Evolutionary conservation across 2,113 vertebrate species (phyloP).

Genomic region (Meriones unguiculatus): DNA sequence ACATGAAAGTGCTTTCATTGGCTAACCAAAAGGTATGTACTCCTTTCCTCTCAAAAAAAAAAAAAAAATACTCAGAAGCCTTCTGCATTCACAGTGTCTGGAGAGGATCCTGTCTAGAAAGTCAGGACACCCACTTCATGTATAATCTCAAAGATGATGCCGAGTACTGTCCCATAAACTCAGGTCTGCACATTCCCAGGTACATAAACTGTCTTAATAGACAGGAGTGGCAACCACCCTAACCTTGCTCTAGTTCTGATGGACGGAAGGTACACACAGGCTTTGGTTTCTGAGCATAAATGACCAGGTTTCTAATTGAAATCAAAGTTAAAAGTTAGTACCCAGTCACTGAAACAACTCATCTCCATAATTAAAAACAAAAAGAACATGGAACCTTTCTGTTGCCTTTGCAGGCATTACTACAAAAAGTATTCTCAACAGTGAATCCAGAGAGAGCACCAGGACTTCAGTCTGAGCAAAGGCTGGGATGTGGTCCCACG

Average conservation of each 20-base stretch:
- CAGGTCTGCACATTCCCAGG: not conserved
- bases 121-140: not conserved
- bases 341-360: not conserved
- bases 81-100: not conserved
- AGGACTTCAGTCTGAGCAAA: not conserved
- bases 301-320: constrained; percentile 20
- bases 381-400: not conserved
- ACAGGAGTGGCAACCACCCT: not conserved
- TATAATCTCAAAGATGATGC: not conserved
- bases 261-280: not conserved
- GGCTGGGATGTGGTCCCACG: not conserved
- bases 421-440: constrained; percentile 1
- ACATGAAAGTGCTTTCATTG: not conserved
- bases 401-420: not conserved
- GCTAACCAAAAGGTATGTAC: not conserved
- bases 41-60: not conserved
- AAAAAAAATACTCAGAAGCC: not conserved
- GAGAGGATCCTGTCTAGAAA: not conserved
- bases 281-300: constrained; percentile 32
- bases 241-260: not conserved
- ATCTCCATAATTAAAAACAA: not conserved
- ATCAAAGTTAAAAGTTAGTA: constrained; percentile 11
- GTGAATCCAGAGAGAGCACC: not conserved
- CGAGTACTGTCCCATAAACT: not conserved
- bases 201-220: not conserved